These are phyloP conservation scores for Gasteruption jaculator DNA, from an alignment of 2,888 invertebrate species.

Conservation along the genomic window DNA sequence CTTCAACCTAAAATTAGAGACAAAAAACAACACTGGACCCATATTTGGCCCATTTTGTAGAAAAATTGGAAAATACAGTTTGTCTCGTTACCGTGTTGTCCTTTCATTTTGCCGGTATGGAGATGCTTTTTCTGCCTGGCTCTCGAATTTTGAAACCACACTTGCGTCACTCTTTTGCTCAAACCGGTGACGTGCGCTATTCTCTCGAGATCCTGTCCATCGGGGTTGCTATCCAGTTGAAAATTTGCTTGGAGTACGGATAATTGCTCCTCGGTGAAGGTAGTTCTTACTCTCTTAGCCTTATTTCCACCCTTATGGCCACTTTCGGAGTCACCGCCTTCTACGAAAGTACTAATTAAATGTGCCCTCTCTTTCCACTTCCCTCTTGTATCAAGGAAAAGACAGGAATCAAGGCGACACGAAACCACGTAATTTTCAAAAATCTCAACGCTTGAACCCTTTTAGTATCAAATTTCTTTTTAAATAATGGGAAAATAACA, in stretches of 20 bases:
- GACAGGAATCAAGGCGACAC: too few species aligned
- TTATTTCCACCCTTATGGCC: constrained; percentile 81
- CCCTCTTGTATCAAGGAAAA: too few species aligned
- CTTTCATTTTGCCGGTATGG: constrained; percentile 74
- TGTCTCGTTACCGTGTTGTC: constrained; percentile 50
- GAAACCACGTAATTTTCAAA: too few species aligned
- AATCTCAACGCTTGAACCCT: too few species aligned
- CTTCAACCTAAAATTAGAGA: background rate
- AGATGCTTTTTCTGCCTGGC: constrained; percentile 92
- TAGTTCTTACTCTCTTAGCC: constrained; percentile 95
- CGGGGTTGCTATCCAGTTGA: constrained; percentile 96
- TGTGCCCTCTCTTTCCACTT: constrained; percentile 13
- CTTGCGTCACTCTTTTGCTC: constrained; percentile 92
- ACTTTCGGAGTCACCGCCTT: constrained; percentile 85
- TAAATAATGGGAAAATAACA: constrained; percentile 5
- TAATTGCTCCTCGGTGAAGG: constrained; percentile 97
- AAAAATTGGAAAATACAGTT: background rate
- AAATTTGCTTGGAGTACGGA: constrained; percentile 97
- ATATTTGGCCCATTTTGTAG: background rate
- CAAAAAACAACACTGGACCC: background rate
- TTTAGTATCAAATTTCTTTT: background rate
- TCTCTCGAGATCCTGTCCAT: constrained; percentile 95
- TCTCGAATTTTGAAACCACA: constrained; percentile 96
- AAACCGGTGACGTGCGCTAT: constrained; percentile 97
- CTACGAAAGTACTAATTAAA: constrained; percentile 52